These are phyloP conservation scores for Sebastes vulpes DNA, from an alignment of 2,797 vertebrate genomes.

Conservation along the genomic window DNA sequence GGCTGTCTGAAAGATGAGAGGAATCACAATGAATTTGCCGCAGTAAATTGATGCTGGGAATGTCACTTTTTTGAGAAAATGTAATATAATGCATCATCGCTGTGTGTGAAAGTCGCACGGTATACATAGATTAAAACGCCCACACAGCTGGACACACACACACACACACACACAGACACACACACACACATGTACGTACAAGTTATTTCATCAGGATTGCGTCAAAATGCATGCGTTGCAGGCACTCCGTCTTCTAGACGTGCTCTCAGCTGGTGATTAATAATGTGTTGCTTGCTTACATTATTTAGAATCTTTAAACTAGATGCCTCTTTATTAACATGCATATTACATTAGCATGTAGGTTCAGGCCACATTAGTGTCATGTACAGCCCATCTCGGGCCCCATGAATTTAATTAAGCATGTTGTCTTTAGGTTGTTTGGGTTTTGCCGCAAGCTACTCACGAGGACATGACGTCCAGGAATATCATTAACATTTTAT, in stretches of 20 bases:
- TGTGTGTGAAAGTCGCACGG: slow-evolving; percentile 14
- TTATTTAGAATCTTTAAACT: slow-evolving; percentile 75
- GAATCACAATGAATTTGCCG: slow-evolving; percentile 28
- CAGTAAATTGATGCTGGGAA: slow-evolving; percentile 29
- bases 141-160: slow-evolving; percentile 26
- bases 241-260: slow-evolving; percentile 46
- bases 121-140: slow-evolving; percentile 58
- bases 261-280: slow-evolving; percentile 57
- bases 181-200: neutral
- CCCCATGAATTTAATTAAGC: slow-evolving; percentile 54
- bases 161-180: neutral
- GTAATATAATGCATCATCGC: slow-evolving; percentile 33
- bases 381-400: slow-evolving; percentile 34
- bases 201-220: slow-evolving; percentile 25
- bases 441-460: slow-evolving; percentile 27
- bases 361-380: slow-evolving; percentile 57
- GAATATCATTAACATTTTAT: slow-evolving; percentile 52
- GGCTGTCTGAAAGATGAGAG: slow-evolving; percentile 44
- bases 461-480: slow-evolving; percentile 14
- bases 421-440: slow-evolving; percentile 38
- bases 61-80: slow-evolving; percentile 46
- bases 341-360: slow-evolving; percentile 61
- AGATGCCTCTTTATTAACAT: slow-evolving; percentile 65
- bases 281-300: slow-evolving; percentile 64
- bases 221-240: slow-evolving; percentile 59